phyloP scores from a whole-genome alignment of 2,888 invertebrate genomes.

The Xanthorhoe spadicearia region DNA sequence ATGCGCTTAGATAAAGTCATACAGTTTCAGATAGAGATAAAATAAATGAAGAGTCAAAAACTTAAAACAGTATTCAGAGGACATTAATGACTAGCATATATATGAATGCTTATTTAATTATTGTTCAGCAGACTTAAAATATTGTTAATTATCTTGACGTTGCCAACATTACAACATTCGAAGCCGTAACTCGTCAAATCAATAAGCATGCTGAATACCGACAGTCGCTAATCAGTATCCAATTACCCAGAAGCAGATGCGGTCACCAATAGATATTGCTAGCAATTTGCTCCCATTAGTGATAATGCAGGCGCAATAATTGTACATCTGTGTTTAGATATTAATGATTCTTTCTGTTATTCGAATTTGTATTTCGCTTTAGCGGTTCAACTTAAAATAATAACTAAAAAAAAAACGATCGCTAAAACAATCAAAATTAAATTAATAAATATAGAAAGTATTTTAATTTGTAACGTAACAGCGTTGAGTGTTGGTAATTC shows the following conservation, averaged over 20 bases:
- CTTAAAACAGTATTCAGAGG: too few relatives aligned
- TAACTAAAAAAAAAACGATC: too few relatives aligned
- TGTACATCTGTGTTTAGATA: slow-evolving; percentile 3
- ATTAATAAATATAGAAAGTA: too few relatives aligned
- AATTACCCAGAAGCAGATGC: slow-evolving; percentile 29
- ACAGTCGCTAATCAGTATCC: slow-evolving; percentile 43
- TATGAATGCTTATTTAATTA: too few relatives aligned
- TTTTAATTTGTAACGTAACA: too few relatives aligned
- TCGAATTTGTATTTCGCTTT: not conserved
- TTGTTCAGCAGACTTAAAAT: not conserved
- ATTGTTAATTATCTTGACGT: not conserved
- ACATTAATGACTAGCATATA: too few relatives aligned
- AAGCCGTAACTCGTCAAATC: slow-evolving; percentile 33
- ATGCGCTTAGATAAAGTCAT: too few relatives aligned
- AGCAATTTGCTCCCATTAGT: slow-evolving; percentile 51
- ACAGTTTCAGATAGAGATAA: too few relatives aligned
- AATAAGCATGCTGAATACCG: slow-evolving; percentile 35
- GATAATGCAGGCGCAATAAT: slow-evolving; percentile 22
- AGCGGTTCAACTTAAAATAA: too few relatives aligned
- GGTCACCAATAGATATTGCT: slow-evolving; percentile 39
- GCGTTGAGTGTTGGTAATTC: too few relatives aligned
- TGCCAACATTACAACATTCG: not conserved
- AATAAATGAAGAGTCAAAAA: too few relatives aligned
- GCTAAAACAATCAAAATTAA: too few relatives aligned
- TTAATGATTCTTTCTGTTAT: not conserved